Percentiles rank a stretch among this genome's conserved stretches.
These are phyloP conservation scores for Leontocebus nigricollis DNA, from an alignment of 2,797 vertebrate genomes.

Conservation along the genomic window DNA sequence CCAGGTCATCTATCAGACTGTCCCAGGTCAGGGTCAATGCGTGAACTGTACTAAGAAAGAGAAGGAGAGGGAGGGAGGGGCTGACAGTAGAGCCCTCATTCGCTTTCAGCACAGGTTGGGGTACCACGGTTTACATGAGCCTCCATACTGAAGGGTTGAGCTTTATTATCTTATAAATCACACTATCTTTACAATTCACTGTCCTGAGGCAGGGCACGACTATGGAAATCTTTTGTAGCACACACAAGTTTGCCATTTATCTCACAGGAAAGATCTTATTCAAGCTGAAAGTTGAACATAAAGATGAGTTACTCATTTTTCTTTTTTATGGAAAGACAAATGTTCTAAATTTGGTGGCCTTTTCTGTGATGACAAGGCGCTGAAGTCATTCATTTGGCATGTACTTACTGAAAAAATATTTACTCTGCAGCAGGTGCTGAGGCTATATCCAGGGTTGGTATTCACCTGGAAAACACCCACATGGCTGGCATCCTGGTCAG, in stretches of 20 bases:
- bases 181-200: background rate
- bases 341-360: conserved; percentile 35
- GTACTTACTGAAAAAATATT: conserved; percentile 54
- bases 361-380: conserved; percentile 30
- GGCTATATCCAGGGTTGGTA: background rate
- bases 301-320: conserved; percentile 43
- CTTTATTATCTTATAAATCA: background rate
- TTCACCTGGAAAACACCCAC: conserved; percentile 12
- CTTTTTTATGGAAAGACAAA: conserved; percentile 43
- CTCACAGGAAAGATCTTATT: background rate
- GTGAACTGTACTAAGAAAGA: background rate
- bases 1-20: background rate
- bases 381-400: conserved; percentile 35
- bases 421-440: conserved; percentile 52
- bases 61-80: too few relatives aligned
- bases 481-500: background rate
- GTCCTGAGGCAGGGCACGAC: background rate
- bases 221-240: background rate
- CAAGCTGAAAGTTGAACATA: conserved; percentile 15
- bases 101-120: background rate
- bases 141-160: background rate
- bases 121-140: background rate
- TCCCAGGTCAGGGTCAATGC: background rate
- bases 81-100: background rate
- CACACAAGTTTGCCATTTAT: background rate